These are phyloP conservation scores for Crocidura indochinensis DNA, from an alignment of 2,797 vertebrate genomes.

Conservation along the genomic window DNA sequence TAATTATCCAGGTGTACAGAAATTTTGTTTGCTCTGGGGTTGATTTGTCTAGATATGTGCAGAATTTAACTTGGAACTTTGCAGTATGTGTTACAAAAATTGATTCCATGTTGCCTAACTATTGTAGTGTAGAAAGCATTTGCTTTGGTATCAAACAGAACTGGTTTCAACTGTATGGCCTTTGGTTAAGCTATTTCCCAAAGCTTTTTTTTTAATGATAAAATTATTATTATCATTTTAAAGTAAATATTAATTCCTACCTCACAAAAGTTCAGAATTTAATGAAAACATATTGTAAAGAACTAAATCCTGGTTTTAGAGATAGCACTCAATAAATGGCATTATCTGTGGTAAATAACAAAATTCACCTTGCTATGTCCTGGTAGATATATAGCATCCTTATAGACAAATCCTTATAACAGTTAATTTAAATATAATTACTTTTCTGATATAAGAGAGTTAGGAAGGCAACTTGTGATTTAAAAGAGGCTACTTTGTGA, in stretches of 20 bases:
- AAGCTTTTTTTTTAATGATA: not conserved
- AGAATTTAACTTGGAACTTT: slow-evolving; percentile 53
- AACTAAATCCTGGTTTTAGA: not conserved
- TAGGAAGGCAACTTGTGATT: not conserved
- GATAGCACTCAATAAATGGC: not conserved
- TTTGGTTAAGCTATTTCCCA: slow-evolving; percentile 8
- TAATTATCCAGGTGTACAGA: slow-evolving; percentile 53
- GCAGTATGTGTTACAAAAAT: not conserved
- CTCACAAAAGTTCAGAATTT: slow-evolving; percentile 21
- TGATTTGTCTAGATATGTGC: slow-evolving; percentile 67
- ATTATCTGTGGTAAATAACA: not conserved
- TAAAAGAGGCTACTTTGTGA: not conserved
- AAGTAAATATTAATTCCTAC: not conserved
- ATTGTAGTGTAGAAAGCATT: not conserved
- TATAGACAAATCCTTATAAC: not conserved
- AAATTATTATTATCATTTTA: too few species aligned
- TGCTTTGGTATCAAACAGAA: not conserved
- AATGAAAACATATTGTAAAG: not conserved
- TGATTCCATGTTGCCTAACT: not conserved
- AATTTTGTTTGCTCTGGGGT: slow-evolving; percentile 33
- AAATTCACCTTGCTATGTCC: not conserved
- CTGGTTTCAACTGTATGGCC: slow-evolving; percentile 22
- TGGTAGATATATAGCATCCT: not conserved
- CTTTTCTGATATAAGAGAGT: not conserved
- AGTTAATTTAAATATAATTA: slow-evolving; percentile 8